A percentile compares a stretch with the other conserved stretches of the same genome.
phyloP scores from a whole-genome alignment of 2,113 vertebrate species.

The Sporophila hypoxantha region DNA sequence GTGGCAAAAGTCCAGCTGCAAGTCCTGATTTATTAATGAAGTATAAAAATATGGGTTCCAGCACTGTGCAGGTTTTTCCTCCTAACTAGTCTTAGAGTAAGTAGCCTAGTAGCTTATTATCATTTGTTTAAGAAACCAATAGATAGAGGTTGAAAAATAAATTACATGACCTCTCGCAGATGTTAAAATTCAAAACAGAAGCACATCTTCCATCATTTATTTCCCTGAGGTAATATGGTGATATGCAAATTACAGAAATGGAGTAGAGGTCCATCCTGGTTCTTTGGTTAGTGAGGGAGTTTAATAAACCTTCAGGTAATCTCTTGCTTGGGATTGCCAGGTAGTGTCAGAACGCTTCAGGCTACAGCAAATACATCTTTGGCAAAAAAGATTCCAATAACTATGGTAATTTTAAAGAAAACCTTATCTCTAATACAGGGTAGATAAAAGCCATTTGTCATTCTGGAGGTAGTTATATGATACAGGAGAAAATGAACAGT shows the following conservation, averaged over 20 bases:
- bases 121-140: neutral
- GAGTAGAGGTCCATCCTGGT: neutral
- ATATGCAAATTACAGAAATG: neutral
- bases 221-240: neutral
- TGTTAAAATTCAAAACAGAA: neutral
- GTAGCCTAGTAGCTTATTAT: neutral
- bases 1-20: neutral
- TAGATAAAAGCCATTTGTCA: constrained; percentile 33
- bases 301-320: neutral
- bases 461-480: neutral
- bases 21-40: neutral
- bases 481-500: neutral
- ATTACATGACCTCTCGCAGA: neutral
- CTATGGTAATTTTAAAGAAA: constrained; percentile 39
- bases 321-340: neutral
- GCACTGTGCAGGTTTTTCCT: neutral
- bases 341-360: neutral
- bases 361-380: neutral
- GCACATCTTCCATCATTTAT: neutral
- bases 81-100: neutral
- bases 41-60: neutral
- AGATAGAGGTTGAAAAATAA: neutral
- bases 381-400: constrained; percentile 9
- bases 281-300: neutral
- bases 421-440: neutral